Evolutionary conservation across 1,140 invertebrate genomes (phyloP).

Genomic region (Melanaphis sacchari): DNA sequence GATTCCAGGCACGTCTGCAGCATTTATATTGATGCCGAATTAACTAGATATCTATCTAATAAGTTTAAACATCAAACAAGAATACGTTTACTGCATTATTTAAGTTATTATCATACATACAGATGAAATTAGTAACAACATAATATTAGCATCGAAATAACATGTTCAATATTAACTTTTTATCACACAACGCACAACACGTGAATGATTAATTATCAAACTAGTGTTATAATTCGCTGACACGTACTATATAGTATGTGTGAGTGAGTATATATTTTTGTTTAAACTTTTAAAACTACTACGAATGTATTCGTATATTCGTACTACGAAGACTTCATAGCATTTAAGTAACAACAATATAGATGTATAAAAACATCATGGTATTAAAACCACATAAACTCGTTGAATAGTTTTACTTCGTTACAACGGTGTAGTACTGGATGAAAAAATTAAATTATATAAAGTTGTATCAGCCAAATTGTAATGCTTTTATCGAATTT

Average conservation of each 20-base stretch:
- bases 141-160: background rate
- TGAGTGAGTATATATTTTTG: too few species aligned
- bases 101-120: background rate
- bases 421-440: background rate
- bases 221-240: background rate
- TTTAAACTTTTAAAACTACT: too few species aligned
- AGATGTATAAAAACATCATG: background rate
- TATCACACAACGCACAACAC: background rate
- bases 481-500: background rate
- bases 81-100: slow-evolving; percentile 30
- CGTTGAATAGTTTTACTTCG: background rate
- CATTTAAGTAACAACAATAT: background rate
- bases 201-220: background rate
- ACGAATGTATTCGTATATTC: too few species aligned
- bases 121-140: background rate
- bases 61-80: background rate
- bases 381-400: background rate
- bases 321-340: background rate
- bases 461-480: background rate
- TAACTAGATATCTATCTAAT: slow-evolving; percentile 39
- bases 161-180: background rate
- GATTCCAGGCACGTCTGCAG: slow-evolving; percentile 3
- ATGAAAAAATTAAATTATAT: background rate
- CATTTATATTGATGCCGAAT: slow-evolving; percentile 44
- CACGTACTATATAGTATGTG: too few species aligned